Conservation (phyloP, 1,140 invertebrate species). For the Camponotus pennsylvanicus region DNA sequence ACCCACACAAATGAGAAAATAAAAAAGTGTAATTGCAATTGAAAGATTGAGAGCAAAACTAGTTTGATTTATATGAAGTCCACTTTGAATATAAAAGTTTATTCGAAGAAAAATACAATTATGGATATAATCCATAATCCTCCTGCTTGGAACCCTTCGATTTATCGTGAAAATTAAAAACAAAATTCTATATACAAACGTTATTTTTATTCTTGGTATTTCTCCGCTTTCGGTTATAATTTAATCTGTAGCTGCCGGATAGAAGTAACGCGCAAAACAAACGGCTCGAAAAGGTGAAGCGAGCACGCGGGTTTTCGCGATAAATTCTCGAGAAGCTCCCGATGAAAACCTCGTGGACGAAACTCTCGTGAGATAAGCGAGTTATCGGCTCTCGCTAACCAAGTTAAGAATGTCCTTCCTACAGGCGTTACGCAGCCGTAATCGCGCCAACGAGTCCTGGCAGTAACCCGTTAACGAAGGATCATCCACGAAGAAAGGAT, state of each 20-base stretch:
- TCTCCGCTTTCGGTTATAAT: constrained; percentile 6
- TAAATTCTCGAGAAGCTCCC: constrained; percentile 28
- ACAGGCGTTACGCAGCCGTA: constrained; percentile 16
- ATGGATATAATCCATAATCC: background rate
- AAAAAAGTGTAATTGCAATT: background rate
- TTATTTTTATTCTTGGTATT: constrained; percentile 24
- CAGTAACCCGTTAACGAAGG: constrained; percentile 40
- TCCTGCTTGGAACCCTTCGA: background rate
- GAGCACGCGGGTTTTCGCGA: background rate
- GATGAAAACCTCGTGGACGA: constrained; percentile 33
- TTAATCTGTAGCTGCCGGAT: background rate
- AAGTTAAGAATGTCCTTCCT: constrained; percentile 61
- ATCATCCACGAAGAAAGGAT: constrained; percentile 20
- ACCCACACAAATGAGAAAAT: background rate
- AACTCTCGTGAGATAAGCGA: constrained; percentile 4
- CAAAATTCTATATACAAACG: background rate
- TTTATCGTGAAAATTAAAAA: background rate
- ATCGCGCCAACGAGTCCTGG: constrained; percentile 18
- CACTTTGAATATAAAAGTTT: background rate
- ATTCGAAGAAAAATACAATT: background rate
- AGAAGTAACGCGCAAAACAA: background rate
- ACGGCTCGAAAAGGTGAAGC: background rate
- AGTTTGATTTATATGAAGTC: background rate
- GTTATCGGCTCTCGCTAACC: constrained; percentile 44
- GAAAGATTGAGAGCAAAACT: background rate